Percentiles rank a stretch among this genome's conserved stretches.
Conservation (phyloP, 53 echinoderm and acorn worm species). For the Zoroaster sp. region DNA sequence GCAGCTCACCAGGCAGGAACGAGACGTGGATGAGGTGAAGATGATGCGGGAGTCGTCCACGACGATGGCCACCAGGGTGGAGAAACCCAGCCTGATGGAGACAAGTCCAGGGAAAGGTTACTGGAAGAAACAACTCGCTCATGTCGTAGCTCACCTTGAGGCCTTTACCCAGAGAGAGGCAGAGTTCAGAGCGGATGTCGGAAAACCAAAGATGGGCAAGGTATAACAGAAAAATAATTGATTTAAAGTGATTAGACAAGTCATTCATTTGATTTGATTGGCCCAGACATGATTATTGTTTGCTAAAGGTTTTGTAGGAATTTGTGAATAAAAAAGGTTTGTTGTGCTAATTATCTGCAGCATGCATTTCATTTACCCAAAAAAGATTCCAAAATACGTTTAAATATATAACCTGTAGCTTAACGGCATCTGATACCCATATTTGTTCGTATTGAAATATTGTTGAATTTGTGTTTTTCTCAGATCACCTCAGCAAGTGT, state of each 20-base stretch:
- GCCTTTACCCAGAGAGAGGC: constrained; percentile 92
- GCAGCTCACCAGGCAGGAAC: constrained; percentile 72
- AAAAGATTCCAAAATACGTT: no score
- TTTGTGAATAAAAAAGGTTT: no score
- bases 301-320: no score
- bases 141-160: constrained; percentile 82
- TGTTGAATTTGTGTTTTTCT: not conserved
- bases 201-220: constrained; percentile 98
- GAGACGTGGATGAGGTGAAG: constrained; percentile 81
- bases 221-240: constrained; percentile 14
- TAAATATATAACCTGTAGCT: no score
- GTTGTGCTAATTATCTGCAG: no score
- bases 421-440: no score
- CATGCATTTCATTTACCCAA: no score
- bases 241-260: not conserved
- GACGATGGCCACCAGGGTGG: not conserved
- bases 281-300: no score
- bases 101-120: constrained; percentile 94
- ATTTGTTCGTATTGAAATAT: no score
- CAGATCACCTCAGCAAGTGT: constrained; percentile 88
- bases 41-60: constrained; percentile 60
- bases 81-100: constrained; percentile 77
- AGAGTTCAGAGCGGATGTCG: constrained; percentile 90
- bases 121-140: constrained; percentile 95
- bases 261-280: no score